A percentile compares a stretch with the other conserved stretches of the same genome.
Conservation (phyloP, 1,140 invertebrate genomes). For the Pseudomyrmex pallidus region DNA sequence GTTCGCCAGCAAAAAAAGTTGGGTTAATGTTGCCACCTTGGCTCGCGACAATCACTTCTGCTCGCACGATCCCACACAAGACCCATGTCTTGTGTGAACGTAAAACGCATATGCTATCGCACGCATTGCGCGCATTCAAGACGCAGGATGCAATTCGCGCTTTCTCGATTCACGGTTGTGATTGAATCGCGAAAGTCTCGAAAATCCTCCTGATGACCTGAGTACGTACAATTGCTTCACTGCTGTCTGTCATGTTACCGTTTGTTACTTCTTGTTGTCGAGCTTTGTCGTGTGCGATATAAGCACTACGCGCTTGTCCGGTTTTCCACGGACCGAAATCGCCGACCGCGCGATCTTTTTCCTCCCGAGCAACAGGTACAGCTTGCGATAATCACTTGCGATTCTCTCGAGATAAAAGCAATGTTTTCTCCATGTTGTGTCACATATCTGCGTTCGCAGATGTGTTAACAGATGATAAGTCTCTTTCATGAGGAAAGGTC, state of each 20-base stretch:
- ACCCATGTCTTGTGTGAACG: conserved; percentile 68
- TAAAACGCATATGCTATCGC: conserved; percentile 39
- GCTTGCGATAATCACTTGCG: not conserved
- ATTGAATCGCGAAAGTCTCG: not conserved
- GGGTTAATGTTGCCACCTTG: conserved; percentile 85
- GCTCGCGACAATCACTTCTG: conserved; percentile 70
- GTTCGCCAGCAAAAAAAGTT: conserved; percentile 80
- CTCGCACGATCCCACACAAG: conserved; percentile 43
- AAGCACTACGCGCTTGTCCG: not conserved
- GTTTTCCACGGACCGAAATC: not conserved
- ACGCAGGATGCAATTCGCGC: not conserved
- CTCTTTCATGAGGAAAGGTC: not conserved
- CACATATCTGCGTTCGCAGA: not conserved
- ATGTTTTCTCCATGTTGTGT: not conserved
- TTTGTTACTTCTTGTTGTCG: conserved; percentile 30
- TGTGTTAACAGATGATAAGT: not conserved
- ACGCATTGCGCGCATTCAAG: not conserved
- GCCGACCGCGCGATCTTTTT: conserved; percentile 10
- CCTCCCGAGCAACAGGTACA: conserved; percentile 66
- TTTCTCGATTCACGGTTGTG: not conserved
- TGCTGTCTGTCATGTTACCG: conserved; percentile 45
- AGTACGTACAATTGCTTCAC: conserved; percentile 17
- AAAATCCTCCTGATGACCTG: too few species aligned
- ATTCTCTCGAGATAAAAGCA: not conserved
- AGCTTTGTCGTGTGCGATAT: not conserved